These are phyloP conservation scores for Drosophila melanica DNA, from an alignment of 1,140 invertebrate genomes.

Conservation along the genomic window DNA sequence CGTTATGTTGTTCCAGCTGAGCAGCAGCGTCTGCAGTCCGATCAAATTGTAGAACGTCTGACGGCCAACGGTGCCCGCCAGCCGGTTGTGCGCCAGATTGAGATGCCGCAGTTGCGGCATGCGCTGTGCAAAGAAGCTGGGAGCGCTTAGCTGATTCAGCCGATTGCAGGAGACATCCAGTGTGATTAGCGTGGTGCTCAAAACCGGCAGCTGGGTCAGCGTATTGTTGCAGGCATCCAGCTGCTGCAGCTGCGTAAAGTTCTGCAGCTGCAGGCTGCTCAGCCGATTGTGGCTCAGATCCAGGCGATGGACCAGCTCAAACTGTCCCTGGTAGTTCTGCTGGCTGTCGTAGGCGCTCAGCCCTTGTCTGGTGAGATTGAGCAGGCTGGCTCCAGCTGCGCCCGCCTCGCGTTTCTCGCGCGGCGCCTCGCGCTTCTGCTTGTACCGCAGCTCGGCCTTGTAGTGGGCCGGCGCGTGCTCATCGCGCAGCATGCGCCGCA, in stretches of 20 bases:
- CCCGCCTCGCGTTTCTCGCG: constrained; percentile 3
- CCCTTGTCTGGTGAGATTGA: constrained; percentile 57
- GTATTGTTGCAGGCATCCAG: constrained; percentile 65
- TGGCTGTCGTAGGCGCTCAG: constrained; percentile 56
- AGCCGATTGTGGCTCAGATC: constrained; percentile 64
- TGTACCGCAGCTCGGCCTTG: constrained; percentile 66
- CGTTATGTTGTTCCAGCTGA: constrained; percentile 85
- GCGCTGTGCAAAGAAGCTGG: constrained; percentile 60
- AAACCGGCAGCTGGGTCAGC: constrained; percentile 43
- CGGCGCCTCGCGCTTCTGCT: constrained; percentile 51
- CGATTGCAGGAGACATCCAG: constrained; percentile 85
- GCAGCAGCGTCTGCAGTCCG: constrained; percentile 84
- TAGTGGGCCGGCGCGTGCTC: constrained; percentile 69
- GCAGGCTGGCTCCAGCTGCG: not conserved
- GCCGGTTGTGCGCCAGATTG: constrained; percentile 86
- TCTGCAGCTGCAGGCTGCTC: constrained; percentile 37
- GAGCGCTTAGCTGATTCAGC: constrained; percentile 72
- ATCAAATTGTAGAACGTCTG: constrained; percentile 83
- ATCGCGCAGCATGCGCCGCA: constrained; percentile 75
- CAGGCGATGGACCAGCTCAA: constrained; percentile 49
- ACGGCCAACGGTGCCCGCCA: constrained; percentile 65
- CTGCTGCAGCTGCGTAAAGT: constrained; percentile 55
- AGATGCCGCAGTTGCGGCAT: constrained; percentile 85
- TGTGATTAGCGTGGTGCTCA: constrained; percentile 56
- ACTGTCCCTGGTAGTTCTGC: constrained; percentile 56